Percentiles rank a stretch among this genome's conserved stretches.
These are phyloP conservation scores for Diorhabda sublineata DNA, from an alignment of 1,140 invertebrate genomes.

Conservation along the genomic window DNA sequence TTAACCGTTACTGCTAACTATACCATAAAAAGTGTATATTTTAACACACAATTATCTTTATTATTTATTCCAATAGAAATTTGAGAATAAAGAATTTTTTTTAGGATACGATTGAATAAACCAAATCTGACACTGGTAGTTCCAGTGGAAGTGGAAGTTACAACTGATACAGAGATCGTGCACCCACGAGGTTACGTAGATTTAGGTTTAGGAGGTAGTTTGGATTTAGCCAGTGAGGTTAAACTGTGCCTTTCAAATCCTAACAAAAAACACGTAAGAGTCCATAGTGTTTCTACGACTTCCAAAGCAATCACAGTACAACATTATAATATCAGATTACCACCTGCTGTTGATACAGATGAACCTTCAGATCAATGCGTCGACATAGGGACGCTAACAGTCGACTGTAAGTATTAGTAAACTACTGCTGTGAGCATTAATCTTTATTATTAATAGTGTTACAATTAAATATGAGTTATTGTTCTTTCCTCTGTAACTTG, in stretches of 20 bases:
- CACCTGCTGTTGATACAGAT: constrained; percentile 55
- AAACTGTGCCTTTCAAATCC: constrained; percentile 69
- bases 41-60: too few species aligned
- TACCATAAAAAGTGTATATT: too few species aligned
- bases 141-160: constrained; percentile 84
- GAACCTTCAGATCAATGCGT: constrained; percentile 43
- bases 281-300: constrained; percentile 56
- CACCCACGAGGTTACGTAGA: constrained; percentile 73
- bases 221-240: constrained; percentile 62
- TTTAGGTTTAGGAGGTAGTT: constrained; percentile 73
- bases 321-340: constrained; percentile 60
- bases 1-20: too few species aligned
- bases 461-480: too few species aligned
- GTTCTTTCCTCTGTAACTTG: too few species aligned
- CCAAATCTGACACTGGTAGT: constrained; percentile 68
- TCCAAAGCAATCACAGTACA: constrained; percentile 59
- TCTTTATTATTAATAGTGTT: too few species aligned
- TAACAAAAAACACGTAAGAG: constrained; percentile 63
- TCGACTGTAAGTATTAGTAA: constrained; percentile 64
- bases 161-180: constrained; percentile 68
- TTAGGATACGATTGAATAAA: constrained; percentile 68
- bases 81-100: not conserved
- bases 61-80: too few species aligned
- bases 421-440: too few species aligned
- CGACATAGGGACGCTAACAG: constrained; percentile 66